Percentiles rank a stretch among this genome's conserved stretches.
These are phyloP conservation scores for Myathropa florea DNA, from an alignment of 2,888 invertebrate genomes.

Conservation along the genomic window DNA sequence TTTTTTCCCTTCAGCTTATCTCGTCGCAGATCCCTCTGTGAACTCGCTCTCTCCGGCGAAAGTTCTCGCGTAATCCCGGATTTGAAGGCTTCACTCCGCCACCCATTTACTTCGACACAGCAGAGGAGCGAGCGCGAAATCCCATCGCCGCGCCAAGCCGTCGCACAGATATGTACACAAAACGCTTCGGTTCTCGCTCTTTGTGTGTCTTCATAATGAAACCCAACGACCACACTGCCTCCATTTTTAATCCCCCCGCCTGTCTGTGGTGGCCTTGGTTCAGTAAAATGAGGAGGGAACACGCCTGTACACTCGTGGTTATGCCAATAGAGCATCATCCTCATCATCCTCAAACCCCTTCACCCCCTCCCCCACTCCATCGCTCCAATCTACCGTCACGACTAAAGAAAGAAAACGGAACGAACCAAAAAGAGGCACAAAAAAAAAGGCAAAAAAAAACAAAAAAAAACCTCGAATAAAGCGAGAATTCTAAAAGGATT, in stretches of 20 bases:
- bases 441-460: neutral
- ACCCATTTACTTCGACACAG: too few relatives aligned
- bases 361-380: neutral
- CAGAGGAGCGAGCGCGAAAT: too few relatives aligned
- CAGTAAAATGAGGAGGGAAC: neutral
- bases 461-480: neutral
- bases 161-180: too few relatives aligned
- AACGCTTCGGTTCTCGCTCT: neutral
- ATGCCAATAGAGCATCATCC: neutral
- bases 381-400: neutral
- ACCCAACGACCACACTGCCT: constrained; percentile 30
- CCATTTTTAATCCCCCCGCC: neutral
- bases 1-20: too few relatives aligned
- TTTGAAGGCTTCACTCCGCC: too few relatives aligned
- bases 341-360: too few relatives aligned
- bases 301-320: neutral
- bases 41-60: too few relatives aligned
- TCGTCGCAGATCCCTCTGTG: too few relatives aligned
- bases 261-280: constrained; percentile 4
- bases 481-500: constrained; percentile 11
- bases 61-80: too few relatives aligned
- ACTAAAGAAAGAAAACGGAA: neutral
- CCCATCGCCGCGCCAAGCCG: too few relatives aligned
- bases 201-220: constrained; percentile 20
- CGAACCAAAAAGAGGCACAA: neutral